Percentiles rank a stretch among this genome's conserved stretches.
Evolutionary conservation across 2,797 vertebrate species (phyloP).

Genomic region (Hirundo rustica): DNA sequence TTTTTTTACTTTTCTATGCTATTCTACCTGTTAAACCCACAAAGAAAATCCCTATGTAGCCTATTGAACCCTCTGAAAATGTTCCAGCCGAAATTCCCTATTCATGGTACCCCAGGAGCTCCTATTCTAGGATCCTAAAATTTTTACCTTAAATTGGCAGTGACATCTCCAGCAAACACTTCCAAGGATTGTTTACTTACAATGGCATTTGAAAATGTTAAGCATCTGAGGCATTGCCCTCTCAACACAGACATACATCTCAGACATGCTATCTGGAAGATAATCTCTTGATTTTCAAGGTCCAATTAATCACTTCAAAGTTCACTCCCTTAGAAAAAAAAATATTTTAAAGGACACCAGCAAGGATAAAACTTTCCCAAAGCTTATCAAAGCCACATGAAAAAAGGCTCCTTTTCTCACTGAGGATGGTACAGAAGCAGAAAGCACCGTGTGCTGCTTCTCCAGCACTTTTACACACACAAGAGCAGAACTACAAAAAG

Average conservation of each 20-base stretch:
- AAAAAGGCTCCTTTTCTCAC: neutral
- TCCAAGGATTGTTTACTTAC: slow-evolving; percentile 17
- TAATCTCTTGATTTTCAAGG: slow-evolving; percentile 11
- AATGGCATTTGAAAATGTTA: slow-evolving; percentile 41
- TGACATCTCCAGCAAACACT: neutral
- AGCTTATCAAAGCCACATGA: neutral
- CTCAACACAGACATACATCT: neutral
- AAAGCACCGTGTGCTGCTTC: neutral
- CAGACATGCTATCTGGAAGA: neutral
- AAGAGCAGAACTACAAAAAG: neutral
- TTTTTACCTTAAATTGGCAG: slow-evolving; percentile 12
- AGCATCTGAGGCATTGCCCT: neutral
- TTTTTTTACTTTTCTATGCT: neutral
- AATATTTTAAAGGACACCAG: neutral
- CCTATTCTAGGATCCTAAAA: neutral
- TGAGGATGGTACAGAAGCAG: neutral
- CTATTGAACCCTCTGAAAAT: neutral
- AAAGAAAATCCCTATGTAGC: neutral
- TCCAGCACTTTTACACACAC: neutral
- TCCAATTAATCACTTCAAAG: slow-evolving; percentile 9
- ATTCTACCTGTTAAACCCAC: neutral
- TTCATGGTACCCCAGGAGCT: neutral
- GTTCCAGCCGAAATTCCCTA: neutral
- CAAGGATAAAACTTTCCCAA: neutral
- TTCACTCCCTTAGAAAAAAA: neutral